Evolutionary conservation across 2,113 vertebrate species (phyloP).

Genomic region (Aptenodytes forsteri): DNA sequence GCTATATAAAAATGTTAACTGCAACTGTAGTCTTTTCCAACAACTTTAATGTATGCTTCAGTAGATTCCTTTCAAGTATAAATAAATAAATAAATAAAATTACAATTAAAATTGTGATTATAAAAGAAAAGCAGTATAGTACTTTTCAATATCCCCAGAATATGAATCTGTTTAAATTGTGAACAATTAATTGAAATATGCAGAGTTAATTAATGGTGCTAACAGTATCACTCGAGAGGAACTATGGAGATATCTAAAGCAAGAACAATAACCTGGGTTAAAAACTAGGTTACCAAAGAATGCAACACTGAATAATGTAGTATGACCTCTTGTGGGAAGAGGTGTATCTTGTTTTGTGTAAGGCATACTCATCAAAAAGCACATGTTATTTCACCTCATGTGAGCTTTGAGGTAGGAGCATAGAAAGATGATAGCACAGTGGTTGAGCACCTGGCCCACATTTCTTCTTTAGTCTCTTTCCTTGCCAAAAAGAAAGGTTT

Average conservation of each 20-base stretch:
- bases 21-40: neutral
- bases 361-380: neutral
- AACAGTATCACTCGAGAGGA: neutral
- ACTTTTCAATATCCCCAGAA: neutral
- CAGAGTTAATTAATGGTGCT: neutral
- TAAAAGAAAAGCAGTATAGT: neutral
- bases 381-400: neutral
- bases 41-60: neutral
- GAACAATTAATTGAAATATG: neutral
- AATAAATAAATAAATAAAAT: neutral
- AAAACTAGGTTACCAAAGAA: neutral
- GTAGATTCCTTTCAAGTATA: neutral
- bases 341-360: neutral
- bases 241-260: neutral
- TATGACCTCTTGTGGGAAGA: neutral
- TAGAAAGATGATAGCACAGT: neutral
- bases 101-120: neutral
- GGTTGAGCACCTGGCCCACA: neutral
- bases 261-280: neutral
- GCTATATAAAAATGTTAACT: neutral
- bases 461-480: neutral
- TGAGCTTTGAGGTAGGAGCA: neutral
- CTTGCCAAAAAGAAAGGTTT: neutral
- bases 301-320: neutral
- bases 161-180: neutral